These are phyloP conservation scores for Oncorhynchus clarkii DNA, from an alignment of 2,113 vertebrate genomes.

Conservation along the genomic window DNA sequence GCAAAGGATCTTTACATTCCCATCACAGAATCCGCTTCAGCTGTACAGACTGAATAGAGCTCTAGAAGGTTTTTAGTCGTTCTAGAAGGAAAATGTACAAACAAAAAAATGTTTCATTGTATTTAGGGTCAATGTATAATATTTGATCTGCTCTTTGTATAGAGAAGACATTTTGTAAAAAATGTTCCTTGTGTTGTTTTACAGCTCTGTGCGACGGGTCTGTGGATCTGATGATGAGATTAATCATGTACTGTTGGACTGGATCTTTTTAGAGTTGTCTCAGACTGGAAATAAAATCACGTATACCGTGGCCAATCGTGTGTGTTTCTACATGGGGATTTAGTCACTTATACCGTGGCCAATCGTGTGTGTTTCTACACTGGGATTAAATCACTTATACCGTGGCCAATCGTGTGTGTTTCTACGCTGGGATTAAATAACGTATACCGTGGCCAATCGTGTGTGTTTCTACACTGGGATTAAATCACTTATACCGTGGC, in stretches of 20 bases:
- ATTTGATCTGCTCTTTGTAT: conserved; percentile 37
- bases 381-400: no score
- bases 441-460: no score
- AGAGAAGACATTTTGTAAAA: conserved; percentile 51
- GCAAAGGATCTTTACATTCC: no score
- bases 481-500: no score
- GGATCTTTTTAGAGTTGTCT: conserved; percentile 21
- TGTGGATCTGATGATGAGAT: conserved; percentile 25
- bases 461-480: no score
- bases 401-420: no score
- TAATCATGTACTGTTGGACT: conserved; percentile 28
- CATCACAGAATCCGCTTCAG: no score
- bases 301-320: neutral
- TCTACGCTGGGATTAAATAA: no score
- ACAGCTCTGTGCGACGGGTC: conserved; percentile 20
- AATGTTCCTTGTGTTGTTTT: conserved; percentile 28
- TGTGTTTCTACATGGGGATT: no score
- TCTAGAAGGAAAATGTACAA: conserved; percentile 29
- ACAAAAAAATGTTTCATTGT: conserved; percentile 36
- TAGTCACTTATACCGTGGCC: conserved; percentile 28
- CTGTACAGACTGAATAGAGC: no score
- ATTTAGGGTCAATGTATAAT: conserved; percentile 39
- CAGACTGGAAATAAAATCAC: conserved; percentile 58
- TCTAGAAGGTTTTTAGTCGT: neutral
- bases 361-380: neutral